phyloP scores from a whole-genome alignment of 1,140 invertebrate species.

The Drosophila arawakana region DNA sequence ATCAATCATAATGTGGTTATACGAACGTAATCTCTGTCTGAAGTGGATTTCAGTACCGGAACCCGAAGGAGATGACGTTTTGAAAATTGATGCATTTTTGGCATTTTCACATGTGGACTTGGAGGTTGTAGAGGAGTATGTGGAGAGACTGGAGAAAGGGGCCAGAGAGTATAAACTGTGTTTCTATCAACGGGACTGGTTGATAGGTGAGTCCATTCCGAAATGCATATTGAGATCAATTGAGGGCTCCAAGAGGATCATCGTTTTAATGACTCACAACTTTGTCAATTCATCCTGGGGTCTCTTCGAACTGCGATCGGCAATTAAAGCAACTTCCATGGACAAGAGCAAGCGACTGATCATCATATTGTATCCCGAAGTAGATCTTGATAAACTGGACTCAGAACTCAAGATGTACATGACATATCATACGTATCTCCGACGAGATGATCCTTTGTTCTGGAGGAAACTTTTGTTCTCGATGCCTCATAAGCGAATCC shows the following conservation, averaged over 20 bases:
- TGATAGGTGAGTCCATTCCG: slow-evolving; percentile 16
- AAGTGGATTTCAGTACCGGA: neutral
- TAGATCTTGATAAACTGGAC: neutral
- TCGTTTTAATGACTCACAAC: slow-evolving; percentile 21
- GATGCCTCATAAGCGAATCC: slow-evolving; percentile 3
- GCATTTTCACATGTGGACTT: slow-evolving; percentile 16
- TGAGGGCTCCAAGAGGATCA: slow-evolving; percentile 2
- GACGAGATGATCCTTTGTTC: neutral
- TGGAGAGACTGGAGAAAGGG: slow-evolving; percentile 10
- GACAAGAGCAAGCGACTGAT: slow-evolving; percentile 1
- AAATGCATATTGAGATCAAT: slow-evolving; percentile 15
- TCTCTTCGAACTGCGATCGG: slow-evolving; percentile 11
- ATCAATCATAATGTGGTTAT: slow-evolving; percentile 1
- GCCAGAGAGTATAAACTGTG: slow-evolving; percentile 1
- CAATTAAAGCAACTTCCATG: slow-evolving; percentile 9
- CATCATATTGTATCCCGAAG: neutral
- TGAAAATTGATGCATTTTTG: slow-evolving; percentile 4
- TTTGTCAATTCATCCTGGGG: slow-evolving; percentile 10
- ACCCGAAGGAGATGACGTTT: neutral
- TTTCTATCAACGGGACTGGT: slow-evolving; percentile 22
- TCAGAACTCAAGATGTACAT: neutral
- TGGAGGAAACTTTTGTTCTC: slow-evolving; percentile 9
- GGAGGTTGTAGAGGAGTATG: slow-evolving; percentile 7
- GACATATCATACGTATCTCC: slow-evolving; percentile 4
- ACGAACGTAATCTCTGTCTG: slow-evolving; percentile 9